Base-by-base conservation (phyloP, 2,797 vertebrate genomes). In the Picus viridis region DNA sequence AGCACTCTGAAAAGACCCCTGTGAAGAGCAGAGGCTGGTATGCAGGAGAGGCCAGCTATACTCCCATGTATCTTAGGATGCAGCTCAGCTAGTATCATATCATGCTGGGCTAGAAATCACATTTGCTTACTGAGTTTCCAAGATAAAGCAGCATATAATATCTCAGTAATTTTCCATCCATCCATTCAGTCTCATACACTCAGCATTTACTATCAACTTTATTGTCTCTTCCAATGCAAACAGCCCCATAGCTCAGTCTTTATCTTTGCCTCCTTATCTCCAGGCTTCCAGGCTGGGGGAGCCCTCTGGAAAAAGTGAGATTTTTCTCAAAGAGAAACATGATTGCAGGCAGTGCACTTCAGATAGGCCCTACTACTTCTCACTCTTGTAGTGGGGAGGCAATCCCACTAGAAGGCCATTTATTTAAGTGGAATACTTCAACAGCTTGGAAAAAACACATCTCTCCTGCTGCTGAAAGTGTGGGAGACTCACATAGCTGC, bases 151-250 rank as follows among this genome's bases (percentile, higher is more conserved):
- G 89, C 58, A 39, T 92, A 92, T 89, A 94, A 92, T 93, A 86
- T 95, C 93, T 94, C 69, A 24, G 94, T 91, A 95, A 92, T 96
- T 95, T 96, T 96, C 96, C 94, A 95, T 77, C 80, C 90, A 79
- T 92, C 92, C 87, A 79, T 93, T 93, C 77, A 65, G 91, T 94
- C 87, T 95, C 77, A 93, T 95, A 65, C 87, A 93, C 85, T 96
- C 93, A 95, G 93, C 93, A 91, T 94, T 96, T 95, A 79, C 94
- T 96, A 96, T 96, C 93, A 71, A 36, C 92, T 94, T 96, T 90
- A 88, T 93, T 96, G 94, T 96, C 95, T 95, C 94, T 94, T 96
- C 95, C 93, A 96, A 86, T 67, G 83, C 92, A 96, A 96, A 96
- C 95, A 96, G 77, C 91, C 62, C 53, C 59, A 68, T 51, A 92